Base-by-base conservation (phyloP, 2,888 invertebrate species). In the Nematopogon swammerdamellus region DNA sequence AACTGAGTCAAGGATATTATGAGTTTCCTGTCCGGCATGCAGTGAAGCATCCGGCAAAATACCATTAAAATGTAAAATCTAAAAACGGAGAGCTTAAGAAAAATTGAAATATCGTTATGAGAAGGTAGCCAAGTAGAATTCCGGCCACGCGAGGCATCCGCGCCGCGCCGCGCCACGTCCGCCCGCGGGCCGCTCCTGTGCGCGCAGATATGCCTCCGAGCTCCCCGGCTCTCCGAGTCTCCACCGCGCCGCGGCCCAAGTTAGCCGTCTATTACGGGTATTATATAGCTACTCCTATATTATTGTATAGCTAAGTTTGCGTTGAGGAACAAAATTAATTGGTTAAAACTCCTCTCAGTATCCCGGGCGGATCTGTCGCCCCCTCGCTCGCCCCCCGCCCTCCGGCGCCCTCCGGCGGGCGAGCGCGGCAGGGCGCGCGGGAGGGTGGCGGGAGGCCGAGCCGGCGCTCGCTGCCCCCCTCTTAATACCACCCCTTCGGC, bases 301-400 rank as follows among this genome's bases (percentile, higher is more conserved):
- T 79, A 79, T 77, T 79, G 76, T 77, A 79, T 77, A 76, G 77
- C 79, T 69, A 72, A 79, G 79, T 79, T 79, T 79, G 79, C 77
- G 79, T 79, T 79, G 80, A 80, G 80, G 80, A 80, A 80, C 80
- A 80, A 80, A 80, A 80, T 80, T 80, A 80, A 80, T 80, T 80
- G 80, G 80, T 80, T 80, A 80, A 80, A 81, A 80, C 80, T 81
- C 80, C 80, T 80, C 80, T 80, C 77, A 71, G 80, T 79, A 79
- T 80, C 80, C 79, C 75, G 72, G 77, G 77, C 71, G 72, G 72
- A 67, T 68, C 51, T 62, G 56, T 66, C 67, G 65, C 43, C 45
- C 46, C 50, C 44, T 44, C 20, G 30, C 48, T 45, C 49, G 25
- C 36, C 3, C 36, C 18, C 45, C 47, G 44, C 46, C 53, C 70